Conservation (phyloP, 1,140 invertebrate species). For the Drosophila kanapiae region DNA sequence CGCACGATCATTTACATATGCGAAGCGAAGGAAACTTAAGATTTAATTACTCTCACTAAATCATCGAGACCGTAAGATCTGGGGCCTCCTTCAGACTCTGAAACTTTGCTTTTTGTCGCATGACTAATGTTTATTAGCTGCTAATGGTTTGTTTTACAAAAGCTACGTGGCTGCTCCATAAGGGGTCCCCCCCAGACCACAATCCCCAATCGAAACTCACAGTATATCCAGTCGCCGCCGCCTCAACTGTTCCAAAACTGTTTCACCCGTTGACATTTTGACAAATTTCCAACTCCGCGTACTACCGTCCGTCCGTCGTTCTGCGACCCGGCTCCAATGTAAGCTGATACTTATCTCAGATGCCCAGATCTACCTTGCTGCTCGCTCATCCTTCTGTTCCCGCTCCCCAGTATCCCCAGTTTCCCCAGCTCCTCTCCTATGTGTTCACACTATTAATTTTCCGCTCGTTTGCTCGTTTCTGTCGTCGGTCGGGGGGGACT, state of each 20-base stretch:
- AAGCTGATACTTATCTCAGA: constrained; percentile 81
- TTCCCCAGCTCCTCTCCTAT: constrained; percentile 26
- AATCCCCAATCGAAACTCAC: constrained; percentile 16
- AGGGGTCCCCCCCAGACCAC: constrained; percentile 11
- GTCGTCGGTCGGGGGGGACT: neutral
- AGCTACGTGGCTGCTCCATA: constrained; percentile 63
- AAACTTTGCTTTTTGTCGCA: constrained; percentile 58
- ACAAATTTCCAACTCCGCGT: constrained; percentile 81
- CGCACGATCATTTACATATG: constrained; percentile 77
- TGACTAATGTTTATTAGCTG: constrained; percentile 85
- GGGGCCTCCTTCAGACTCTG: constrained; percentile 20
- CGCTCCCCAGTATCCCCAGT: constrained; percentile 4
- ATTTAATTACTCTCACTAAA: constrained; percentile 83
- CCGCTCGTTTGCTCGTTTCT: constrained; percentile 77
- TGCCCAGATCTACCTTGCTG: constrained; percentile 55
- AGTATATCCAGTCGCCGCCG: constrained; percentile 12
- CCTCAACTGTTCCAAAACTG: constrained; percentile 59
- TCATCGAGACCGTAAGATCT: constrained; percentile 60
- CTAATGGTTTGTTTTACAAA: constrained; percentile 85
- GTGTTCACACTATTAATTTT: constrained; percentile 85
- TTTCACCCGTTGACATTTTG: constrained; percentile 85
- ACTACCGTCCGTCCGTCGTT: constrained; percentile 51
- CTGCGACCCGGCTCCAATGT: constrained; percentile 53
- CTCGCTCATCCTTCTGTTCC: constrained; percentile 13
- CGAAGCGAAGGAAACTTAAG: constrained; percentile 74